A percentile compares a stretch with the other conserved stretches of the same genome.
phyloP scores from a whole-genome alignment of 2,113 vertebrate genomes.

The Leucosticte australis region DNA sequence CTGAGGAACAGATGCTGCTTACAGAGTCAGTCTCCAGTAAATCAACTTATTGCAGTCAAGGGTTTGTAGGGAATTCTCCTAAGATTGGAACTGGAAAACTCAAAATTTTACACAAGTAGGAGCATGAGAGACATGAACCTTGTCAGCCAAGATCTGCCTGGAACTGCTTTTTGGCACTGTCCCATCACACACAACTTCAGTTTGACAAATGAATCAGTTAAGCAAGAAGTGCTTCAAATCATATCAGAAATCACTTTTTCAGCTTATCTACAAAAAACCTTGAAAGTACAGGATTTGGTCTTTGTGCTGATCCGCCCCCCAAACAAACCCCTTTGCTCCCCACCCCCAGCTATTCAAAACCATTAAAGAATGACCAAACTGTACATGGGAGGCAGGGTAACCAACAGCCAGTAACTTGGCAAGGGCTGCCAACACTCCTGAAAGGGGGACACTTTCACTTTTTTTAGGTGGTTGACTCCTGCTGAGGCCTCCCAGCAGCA shows the following conservation, averaged over 20 bases:
- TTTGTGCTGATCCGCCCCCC: background rate
- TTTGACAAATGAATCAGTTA: background rate
- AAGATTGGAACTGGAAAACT: background rate
- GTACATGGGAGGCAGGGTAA: background rate
- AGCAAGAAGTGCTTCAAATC: background rate
- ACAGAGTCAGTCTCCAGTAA: rapidly evolving
- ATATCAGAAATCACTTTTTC: background rate
- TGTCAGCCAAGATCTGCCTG: background rate
- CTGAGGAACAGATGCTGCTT: background rate
- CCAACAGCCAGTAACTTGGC: background rate
- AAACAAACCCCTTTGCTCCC: too few relatives aligned
- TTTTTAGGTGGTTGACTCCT: too few relatives aligned
- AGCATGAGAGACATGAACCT: rapidly evolving
- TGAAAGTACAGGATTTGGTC: background rate
- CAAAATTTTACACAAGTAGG: background rate
- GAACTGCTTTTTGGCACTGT: background rate
- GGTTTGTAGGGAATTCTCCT: background rate
- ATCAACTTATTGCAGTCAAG: background rate
- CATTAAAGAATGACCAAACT: background rate
- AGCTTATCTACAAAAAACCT: background rate
- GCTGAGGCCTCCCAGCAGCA: background rate
- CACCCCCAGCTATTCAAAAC: background rate
- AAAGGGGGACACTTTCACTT: background rate
- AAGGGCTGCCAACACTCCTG: background rate
- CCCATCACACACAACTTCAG: background rate